Conservation (phyloP, 1,140 invertebrate species). For the Hetaerina americana region DNA sequence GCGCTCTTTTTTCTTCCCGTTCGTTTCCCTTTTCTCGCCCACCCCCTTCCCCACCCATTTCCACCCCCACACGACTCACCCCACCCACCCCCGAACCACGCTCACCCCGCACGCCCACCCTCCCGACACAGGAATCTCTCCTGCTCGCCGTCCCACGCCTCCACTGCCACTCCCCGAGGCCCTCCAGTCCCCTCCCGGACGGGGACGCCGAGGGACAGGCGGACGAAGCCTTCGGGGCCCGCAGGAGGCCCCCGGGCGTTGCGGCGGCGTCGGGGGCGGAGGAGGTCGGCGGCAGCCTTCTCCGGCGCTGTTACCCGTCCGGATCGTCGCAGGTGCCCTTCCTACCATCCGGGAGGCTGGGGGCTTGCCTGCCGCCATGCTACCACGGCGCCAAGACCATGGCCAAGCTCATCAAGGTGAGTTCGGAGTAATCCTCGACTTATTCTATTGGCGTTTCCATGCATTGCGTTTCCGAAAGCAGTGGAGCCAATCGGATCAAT, state of each 20-base stretch:
- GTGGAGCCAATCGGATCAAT: no score
- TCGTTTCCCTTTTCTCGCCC: no score
- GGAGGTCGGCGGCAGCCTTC: conserved; percentile 20
- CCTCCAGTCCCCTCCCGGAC: conserved; percentile 25
- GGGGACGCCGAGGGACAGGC: conserved; percentile 24
- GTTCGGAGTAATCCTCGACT: conserved; percentile 7
- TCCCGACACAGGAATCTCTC: conserved; percentile 28
- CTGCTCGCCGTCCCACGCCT: conserved; percentile 27
- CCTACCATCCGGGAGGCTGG: conserved; percentile 24
- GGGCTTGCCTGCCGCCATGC: conserved; percentile 38
- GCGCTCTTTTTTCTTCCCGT: no score
- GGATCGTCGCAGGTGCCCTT: conserved; percentile 20
- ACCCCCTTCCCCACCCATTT: no score
- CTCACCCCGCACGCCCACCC: no score
- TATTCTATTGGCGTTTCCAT: neutral
- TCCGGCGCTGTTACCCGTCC: conserved; percentile 26
- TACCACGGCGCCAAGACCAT: conserved; percentile 41
- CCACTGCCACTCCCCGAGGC: conserved; percentile 23
- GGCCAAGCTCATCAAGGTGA: conserved; percentile 40
- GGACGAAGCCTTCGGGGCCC: conserved; percentile 18
- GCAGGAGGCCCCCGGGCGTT: conserved; percentile 9
- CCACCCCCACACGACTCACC: no score
- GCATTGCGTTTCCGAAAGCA: no score
- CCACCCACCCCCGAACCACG: no score
- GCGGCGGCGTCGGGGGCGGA: conserved; percentile 16